A percentile compares a stretch with the other conserved stretches of the same genome.
phyloP scores from a whole-genome alignment of 92 coral and sea anemone species.

The Siderastrea radians region DNA sequence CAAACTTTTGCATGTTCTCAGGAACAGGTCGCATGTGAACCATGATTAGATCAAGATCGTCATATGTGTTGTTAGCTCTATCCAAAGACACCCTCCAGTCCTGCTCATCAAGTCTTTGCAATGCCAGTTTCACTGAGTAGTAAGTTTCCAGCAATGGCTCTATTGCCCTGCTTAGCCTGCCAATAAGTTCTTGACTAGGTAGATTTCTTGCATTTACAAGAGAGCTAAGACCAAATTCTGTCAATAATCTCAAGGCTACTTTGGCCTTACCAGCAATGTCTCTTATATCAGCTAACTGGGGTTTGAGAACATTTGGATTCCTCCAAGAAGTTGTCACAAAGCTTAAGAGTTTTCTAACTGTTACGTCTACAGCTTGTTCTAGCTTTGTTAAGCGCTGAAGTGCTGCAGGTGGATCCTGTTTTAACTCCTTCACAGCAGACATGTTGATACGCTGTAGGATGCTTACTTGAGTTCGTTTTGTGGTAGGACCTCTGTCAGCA shows the following conservation, averaged over 20 bases:
- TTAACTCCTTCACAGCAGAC: conserved; percentile 91
- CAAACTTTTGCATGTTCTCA: conserved; percentile 85
- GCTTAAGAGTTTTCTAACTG: conserved; percentile 86
- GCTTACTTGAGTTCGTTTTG: conserved; percentile 76
- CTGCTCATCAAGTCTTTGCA: conserved; percentile 89
- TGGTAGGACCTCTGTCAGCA: conserved; percentile 6
- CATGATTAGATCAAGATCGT: conserved; percentile 91
- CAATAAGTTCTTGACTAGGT: conserved; percentile 75
- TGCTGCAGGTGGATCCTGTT: conserved; percentile 76
- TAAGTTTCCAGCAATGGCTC: conserved; percentile 94
- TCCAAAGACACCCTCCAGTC: conserved; percentile 90
- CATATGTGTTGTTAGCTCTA: conserved; percentile 72
- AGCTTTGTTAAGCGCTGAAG: conserved; percentile 87
- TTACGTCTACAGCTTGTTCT: conserved; percentile 94
- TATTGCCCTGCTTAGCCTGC: conserved; percentile 85
- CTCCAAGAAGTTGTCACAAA: conserved; percentile 95
- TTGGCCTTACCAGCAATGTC: conserved; percentile 95
- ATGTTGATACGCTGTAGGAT: conserved; percentile 93
- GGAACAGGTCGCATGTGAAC: conserved; percentile 89
- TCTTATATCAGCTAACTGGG: conserved; percentile 89
- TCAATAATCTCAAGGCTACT: conserved; percentile 90
- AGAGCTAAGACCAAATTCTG: conserved; percentile 94
- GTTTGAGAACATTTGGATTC: conserved; percentile 75
- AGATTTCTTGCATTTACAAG: conserved; percentile 83
- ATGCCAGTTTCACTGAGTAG: conserved; percentile 89